These are phyloP conservation scores for Chloroceryle amazona DNA, from an alignment of 2,797 vertebrate species.

Conservation along the genomic window DNA sequence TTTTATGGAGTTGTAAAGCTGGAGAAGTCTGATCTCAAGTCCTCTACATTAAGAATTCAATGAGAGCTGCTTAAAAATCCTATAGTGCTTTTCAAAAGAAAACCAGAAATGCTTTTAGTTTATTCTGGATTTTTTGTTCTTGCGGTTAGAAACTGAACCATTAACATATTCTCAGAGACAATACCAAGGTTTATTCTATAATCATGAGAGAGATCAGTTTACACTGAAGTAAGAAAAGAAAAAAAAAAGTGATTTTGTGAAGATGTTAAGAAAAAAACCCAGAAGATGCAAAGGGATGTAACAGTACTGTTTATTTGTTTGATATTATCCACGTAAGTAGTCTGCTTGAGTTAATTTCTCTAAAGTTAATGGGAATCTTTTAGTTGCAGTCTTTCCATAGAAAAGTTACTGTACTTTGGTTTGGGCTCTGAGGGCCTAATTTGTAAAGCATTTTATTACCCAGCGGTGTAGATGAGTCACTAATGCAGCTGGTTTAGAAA, in stretches of 20 bases:
- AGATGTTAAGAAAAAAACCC: background rate
- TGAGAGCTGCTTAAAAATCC: background rate
- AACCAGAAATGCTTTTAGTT: background rate
- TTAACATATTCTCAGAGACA: background rate
- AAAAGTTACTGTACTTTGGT: background rate
- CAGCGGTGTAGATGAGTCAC: background rate
- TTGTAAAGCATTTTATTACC: background rate
- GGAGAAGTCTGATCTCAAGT: background rate
- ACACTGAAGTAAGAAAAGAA: background rate
- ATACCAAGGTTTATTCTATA: background rate
- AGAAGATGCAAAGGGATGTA: background rate
- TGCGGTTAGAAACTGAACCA: background rate
- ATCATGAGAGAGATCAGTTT: background rate
- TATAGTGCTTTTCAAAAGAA: background rate
- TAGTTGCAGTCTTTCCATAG: background rate
- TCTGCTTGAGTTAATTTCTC: background rate
- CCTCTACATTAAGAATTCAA: background rate
- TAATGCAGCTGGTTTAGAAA: background rate
- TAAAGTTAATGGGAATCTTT: background rate
- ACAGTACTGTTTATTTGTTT: background rate
- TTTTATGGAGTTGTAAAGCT: background rate
- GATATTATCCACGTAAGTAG: background rate
- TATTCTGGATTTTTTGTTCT: background rate
- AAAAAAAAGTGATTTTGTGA: background rate
- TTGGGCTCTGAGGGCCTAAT: background rate